Evolutionary conservation across 2,797 vertebrate genomes (phyloP), one percentile per base, ranked within the genome.

Genomic region (Lophius americanus): DNA sequence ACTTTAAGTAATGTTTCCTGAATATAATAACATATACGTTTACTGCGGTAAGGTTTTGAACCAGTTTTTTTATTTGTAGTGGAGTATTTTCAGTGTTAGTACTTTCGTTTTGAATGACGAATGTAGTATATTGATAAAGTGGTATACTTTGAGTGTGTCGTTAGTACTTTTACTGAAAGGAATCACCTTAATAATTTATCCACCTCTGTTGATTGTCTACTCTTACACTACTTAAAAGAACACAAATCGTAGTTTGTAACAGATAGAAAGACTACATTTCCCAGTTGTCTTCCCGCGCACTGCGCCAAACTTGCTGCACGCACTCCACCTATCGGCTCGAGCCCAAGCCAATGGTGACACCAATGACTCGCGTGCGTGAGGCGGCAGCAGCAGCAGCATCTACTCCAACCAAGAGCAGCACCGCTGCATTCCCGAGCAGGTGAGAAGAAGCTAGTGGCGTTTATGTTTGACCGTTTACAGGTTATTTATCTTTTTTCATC

Each of bases 281-380:
- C 93, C 93, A 92, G 61, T 75, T 66, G 7, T 2, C 88, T 52
- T 5, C 6, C 0, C 1, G 65, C 57, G 43, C 83, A 90, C 89
- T 92, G 92, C 91, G 73, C 85, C 85, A 90, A 89, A 89, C 53
- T 60, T 51, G 37, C 63, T 47, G 37, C 88, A 76, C 68, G 91
- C 61, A 92, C 92, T 75, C 92, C 93, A 82, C 78, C 93, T 92
- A 83, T 75, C 62, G 91, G 92, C 62, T 60, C 42, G 13, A 12
- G 68, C 64, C 1, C 58, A 2, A 33, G 48, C 56, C 6, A 68
- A 1, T n/a, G 48, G 60, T 49, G 68, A 67, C 76, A 52, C 47
- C 1, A 55, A 42, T 67, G 62, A 71, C 4, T 63, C 67, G 69
- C 57, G 76, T 51, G 77, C 70, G 64, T 62, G 80, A 81, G 75